Conservation (phyloP, 2,888 invertebrate species). For the Patella depressa region DNA sequence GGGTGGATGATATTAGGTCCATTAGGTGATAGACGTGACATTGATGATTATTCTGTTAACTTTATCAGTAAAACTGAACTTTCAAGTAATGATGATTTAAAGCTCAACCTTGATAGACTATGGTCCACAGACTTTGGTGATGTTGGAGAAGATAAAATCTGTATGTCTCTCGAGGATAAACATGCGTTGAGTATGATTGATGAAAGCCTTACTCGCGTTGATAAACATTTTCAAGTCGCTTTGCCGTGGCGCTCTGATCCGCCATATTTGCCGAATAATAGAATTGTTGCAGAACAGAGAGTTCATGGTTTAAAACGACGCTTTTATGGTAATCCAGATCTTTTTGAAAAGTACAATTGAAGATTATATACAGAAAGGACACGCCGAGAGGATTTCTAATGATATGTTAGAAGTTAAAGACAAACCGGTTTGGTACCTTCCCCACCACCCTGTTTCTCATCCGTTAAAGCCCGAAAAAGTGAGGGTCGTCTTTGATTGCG, state of each 20-base stretch:
- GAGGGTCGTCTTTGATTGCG: not conserved
- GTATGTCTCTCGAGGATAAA: not conserved
- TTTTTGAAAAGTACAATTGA: not conserved
- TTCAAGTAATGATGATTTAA: not conserved
- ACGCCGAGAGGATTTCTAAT: not conserved
- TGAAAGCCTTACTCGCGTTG: not conserved
- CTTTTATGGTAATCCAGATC: not conserved
- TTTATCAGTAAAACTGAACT: too few relatives aligned
- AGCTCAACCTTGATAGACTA: not conserved
- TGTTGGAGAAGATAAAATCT: not conserved
- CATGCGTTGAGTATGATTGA: not conserved
- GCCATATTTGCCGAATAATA: not conserved
- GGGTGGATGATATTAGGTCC: too few relatives aligned
- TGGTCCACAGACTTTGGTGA: constrained; percentile 6
- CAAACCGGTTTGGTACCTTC: not conserved
- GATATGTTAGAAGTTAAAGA: not conserved
- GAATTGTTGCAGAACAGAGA: not conserved
- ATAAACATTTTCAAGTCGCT: constrained; percentile 2
- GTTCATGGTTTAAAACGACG: not conserved
- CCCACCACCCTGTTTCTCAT: not conserved
- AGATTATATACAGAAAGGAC: not conserved
- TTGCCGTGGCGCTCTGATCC: not conserved
- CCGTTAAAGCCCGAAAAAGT: not conserved
- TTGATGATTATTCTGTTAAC: not conserved
- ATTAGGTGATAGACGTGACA: too few relatives aligned